These are phyloP conservation scores for Trissolcus brochymenae DNA, from an alignment of 2,888 invertebrate genomes.

Conservation along the genomic window DNA sequence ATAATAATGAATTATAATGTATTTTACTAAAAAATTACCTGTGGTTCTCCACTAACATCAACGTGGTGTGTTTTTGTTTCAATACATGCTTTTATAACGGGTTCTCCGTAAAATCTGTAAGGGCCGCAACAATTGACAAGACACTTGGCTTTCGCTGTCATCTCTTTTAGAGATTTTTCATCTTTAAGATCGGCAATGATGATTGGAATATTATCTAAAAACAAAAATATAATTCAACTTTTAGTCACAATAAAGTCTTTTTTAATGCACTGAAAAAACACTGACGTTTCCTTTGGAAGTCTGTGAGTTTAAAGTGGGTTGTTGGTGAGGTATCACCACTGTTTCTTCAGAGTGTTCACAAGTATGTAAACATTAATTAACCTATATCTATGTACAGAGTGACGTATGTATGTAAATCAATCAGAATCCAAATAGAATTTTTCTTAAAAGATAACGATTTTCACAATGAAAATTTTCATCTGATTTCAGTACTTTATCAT, in stretches of 20 bases:
- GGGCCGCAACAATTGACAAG: slow-evolving; percentile 96
- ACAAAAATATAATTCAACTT: slow-evolving; percentile 14
- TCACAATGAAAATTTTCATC: too few species aligned
- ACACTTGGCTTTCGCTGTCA: slow-evolving; percentile 88
- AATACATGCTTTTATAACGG: slow-evolving; percentile 91
- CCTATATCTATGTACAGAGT: too few species aligned
- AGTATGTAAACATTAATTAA: too few species aligned
- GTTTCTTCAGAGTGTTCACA: too few species aligned
- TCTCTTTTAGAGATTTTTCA: slow-evolving; percentile 84
- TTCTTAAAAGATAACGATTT: too few species aligned
- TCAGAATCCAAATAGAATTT: too few species aligned
- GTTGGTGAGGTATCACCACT: too few species aligned
- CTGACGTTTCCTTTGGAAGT: too few species aligned
- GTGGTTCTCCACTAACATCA: slow-evolving; percentile 95
- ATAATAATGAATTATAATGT: neutral
- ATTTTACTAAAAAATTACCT: slow-evolving; percentile 74
- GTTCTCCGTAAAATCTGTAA: slow-evolving; percentile 90
- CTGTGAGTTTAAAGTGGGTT: too few species aligned
- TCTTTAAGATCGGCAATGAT: slow-evolving; percentile 88
- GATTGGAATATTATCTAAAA: slow-evolving; percentile 81
- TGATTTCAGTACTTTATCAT: too few species aligned
- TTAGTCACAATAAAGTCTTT: neutral
- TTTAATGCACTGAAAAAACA: too few species aligned
- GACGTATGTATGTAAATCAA: too few species aligned
- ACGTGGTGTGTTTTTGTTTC: slow-evolving; percentile 89